Base-by-base conservation (phyloP, 2,888 invertebrate species). In the Tiphia femorata region DNA sequence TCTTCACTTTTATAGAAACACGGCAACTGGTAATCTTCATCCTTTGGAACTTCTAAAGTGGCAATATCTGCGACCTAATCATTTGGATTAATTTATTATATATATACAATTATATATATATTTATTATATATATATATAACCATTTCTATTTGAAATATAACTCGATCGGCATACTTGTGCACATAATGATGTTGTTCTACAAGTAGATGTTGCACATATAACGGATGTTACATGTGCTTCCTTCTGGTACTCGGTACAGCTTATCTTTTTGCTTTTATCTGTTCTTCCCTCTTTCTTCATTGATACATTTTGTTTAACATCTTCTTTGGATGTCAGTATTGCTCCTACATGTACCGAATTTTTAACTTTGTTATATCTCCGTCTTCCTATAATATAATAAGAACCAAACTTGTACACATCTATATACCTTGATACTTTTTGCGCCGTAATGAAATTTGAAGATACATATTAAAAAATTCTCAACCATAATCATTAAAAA, bases 241-340 rank as follows among this genome's bases (percentile, higher is more conserved):
- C 44, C 10, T 10, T 27, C 0, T 16, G 0, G 4, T 38, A 29
- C 1, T 25, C 16, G 5, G 40, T 44, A 23, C 19, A 33, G 8
- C 33, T 30, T 4, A 23, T 1, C 23, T 41, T 41, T 47, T 52
- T 52, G 33, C 2, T 44, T 14, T 23, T 37, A 20, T 62, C 42
- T 10, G 62, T 3, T 44, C 54, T 59, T 3, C 3, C 44, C 14
- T 62, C 62, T 5, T 56, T 69, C 25, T 56, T 65, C 5, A 47
- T 14, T 4, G 46, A 20, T 7, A 37, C 46, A 38, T 23, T 40
- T 5, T 5, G 5, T 8, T 64, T 46, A 1, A 47, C 30, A 10
- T 2, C 49, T 37, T 57, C 44, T 2, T 30, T 5, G 2, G 47
- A 23, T 6, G 25, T 42, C 12, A 40, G 14, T 12, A 25, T 10